phyloP scores from a whole-genome alignment of 2,797 vertebrate genomes.

The Chelidonichthys spinosus region DNA sequence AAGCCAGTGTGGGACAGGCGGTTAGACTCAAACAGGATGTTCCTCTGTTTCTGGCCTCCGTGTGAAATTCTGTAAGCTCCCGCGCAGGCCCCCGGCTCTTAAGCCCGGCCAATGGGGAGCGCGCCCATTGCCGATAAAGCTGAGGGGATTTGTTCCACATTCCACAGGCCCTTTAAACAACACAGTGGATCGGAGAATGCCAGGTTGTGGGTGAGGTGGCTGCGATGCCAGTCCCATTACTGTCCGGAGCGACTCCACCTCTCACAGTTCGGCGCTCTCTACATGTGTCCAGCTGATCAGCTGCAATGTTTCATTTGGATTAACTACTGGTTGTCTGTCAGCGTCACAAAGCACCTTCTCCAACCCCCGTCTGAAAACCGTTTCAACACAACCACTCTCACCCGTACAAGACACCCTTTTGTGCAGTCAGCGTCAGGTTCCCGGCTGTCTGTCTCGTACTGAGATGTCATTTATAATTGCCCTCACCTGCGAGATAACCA shows the following conservation, averaged over 20 bases:
- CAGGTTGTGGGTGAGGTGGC: slow-evolving; percentile 72
- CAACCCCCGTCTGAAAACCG: slow-evolving; percentile 26
- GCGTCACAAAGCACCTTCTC: slow-evolving; percentile 12
- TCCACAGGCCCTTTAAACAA: slow-evolving; percentile 84
- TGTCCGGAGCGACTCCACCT: slow-evolving; percentile 26
- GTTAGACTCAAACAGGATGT: slow-evolving; percentile 82
- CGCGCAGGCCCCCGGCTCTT: slow-evolving; percentile 75
- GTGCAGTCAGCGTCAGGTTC: slow-evolving; percentile 60
- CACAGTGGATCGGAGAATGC: slow-evolving; percentile 71
- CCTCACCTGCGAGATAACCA: slow-evolving; percentile 78
- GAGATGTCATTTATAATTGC: slow-evolving; percentile 73
- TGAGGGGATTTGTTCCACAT: slow-evolving; percentile 88
- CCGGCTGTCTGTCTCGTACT: slow-evolving; percentile 57
- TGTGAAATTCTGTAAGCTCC: slow-evolving; percentile 84
- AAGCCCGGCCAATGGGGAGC: slow-evolving; percentile 76
- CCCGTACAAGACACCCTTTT: slow-evolving; percentile 37
- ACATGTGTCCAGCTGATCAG: slow-evolving; percentile 24
- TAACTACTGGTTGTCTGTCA: slow-evolving; percentile 34
- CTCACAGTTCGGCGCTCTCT: slow-evolving; percentile 15
- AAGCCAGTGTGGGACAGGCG: slow-evolving; percentile 74
- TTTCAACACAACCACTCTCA: slow-evolving; percentile 64
- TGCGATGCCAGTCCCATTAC: slow-evolving; percentile 49
- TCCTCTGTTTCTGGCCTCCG: slow-evolving; percentile 83
- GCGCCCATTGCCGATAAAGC: slow-evolving; percentile 75
- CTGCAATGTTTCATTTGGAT: slow-evolving; percentile 28